phyloP scores from a whole-genome alignment of 2,888 invertebrate genomes.

The Lycocerus yunnanus region DNA sequence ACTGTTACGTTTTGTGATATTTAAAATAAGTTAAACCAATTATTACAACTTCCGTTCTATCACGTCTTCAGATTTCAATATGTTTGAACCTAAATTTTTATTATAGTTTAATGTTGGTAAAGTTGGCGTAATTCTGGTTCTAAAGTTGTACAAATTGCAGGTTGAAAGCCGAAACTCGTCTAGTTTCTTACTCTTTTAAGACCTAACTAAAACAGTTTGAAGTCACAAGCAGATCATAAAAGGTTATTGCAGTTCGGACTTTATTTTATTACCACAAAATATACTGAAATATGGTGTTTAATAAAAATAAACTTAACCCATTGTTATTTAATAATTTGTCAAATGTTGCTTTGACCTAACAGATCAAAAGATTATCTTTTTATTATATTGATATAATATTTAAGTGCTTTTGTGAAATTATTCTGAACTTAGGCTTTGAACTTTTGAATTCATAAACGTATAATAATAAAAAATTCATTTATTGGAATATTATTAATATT shows the following conservation, averaged over 20 bases:
- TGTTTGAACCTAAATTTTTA: slow-evolving; percentile 16
- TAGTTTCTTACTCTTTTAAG: slow-evolving; percentile 29
- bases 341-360: not conserved
- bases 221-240: slow-evolving; percentile 34
- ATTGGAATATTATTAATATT: no score
- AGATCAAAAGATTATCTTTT: not conserved
- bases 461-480: no score
- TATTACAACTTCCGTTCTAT: not conserved
- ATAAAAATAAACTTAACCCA: slow-evolving; percentile 15
- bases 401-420: no score
- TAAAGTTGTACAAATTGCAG: slow-evolving; percentile 28
- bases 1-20: not conserved
- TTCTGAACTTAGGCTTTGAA: no score
- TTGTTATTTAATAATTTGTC: not conserved
- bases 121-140: slow-evolving; percentile 25
- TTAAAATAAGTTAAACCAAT: not conserved
- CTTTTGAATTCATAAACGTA: no score
- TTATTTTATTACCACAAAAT: slow-evolving; percentile 27
- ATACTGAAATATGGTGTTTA: slow-evolving; percentile 10
- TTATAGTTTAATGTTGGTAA: slow-evolving; percentile 23
- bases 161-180: slow-evolving; percentile 26
- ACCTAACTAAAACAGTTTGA: slow-evolving; percentile 26
- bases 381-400: not conserved
- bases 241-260: slow-evolving; percentile 32
- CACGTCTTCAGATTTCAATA: not conserved